These are phyloP conservation scores for Notodonta ziczac DNA, from an alignment of 2,888 invertebrate genomes.

Conservation along the genomic window DNA sequence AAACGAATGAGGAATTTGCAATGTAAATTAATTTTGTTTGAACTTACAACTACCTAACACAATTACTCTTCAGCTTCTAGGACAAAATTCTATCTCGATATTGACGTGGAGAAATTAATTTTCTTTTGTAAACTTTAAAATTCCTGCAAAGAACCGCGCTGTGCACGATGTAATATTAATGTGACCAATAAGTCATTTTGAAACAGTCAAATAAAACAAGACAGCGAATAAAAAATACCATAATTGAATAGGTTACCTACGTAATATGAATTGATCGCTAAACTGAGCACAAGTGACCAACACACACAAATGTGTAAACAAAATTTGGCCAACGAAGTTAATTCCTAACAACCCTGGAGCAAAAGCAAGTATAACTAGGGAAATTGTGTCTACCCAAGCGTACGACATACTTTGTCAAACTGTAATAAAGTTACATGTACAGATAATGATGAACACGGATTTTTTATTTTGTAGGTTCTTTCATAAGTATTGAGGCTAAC, in stretches of 20 bases:
- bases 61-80: conserved; percentile 4
- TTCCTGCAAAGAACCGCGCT: too few species aligned
- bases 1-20: conserved; percentile 2
- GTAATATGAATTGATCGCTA: too few species aligned
- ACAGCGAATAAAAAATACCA: too few species aligned
- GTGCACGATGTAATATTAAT: too few species aligned
- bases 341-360: not conserved
- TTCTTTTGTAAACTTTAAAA: too few species aligned
- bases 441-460: not conserved
- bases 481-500: not conserved
- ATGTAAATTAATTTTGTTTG: conserved; percentile 7
- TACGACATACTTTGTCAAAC: not conserved
- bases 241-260: too few species aligned
- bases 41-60: conserved; percentile 2
- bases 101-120: not conserved
- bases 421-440: not conserved
- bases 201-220: too few species aligned
- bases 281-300: conserved; percentile 9
- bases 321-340: conserved; percentile 12
- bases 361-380: not conserved
- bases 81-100: not conserved
- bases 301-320: conserved; percentile 9
- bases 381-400: not conserved
- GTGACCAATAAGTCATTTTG: too few species aligned
- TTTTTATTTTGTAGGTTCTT: not conserved